Evolutionary conservation across 1,140 invertebrate species (phyloP).

Genomic region (Carcinoscorpius rotundicauda): DNA sequence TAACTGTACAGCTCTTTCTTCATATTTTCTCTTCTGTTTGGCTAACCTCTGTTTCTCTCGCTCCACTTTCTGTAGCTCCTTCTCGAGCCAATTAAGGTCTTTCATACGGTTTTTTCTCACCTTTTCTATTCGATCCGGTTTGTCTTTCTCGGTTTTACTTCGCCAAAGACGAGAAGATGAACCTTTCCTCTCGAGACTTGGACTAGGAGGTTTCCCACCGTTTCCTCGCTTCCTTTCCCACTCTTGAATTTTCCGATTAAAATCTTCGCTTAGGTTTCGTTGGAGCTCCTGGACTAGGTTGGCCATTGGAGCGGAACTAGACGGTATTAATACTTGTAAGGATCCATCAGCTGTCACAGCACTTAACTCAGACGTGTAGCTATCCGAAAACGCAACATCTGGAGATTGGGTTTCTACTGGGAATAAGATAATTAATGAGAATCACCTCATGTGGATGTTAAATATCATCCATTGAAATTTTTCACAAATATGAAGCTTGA

Average conservation of each 20-base stretch:
- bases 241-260: conserved; percentile 53
- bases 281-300: conserved; percentile 39
- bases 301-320: conserved; percentile 6
- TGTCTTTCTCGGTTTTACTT: conserved; percentile 5
- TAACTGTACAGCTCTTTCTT: conserved; percentile 47
- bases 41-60: conserved; percentile 47
- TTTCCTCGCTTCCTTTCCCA: conserved; percentile 42
- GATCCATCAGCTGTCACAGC: not conserved
- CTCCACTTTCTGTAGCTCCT: conserved; percentile 48
- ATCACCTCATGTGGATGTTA: too few relatives aligned
- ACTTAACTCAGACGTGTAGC: not conserved
- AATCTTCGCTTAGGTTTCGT: conserved; percentile 53
- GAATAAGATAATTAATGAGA: not conserved
- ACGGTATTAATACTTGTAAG: not conserved
- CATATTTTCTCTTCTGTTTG: conserved; percentile 44
- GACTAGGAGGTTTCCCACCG: conserved; percentile 11
- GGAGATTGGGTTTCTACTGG: not conserved
- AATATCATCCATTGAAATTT: too few relatives aligned
- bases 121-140: conserved; percentile 1
- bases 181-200: conserved; percentile 25
- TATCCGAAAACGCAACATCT: not conserved
- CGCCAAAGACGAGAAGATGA: conserved; percentile 14
- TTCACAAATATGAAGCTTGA: too few relatives aligned
- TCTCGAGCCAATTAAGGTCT: conserved; percentile 45
- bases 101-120: conserved; percentile 32